Base-by-base conservation (phyloP, 2,888 invertebrate genomes). In the Neocrepidodera transversa region DNA sequence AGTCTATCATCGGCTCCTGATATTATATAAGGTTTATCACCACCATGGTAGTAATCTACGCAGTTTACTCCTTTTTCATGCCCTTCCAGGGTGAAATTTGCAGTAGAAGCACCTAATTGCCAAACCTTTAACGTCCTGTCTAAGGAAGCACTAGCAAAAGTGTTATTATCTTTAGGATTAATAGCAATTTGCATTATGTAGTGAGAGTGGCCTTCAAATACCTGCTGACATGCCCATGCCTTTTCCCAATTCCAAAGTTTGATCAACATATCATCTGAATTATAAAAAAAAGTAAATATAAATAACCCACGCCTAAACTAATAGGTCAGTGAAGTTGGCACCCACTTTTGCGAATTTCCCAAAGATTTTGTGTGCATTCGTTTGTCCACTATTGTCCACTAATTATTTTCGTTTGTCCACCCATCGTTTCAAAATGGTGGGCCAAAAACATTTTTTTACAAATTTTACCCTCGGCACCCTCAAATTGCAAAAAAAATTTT, bases 191-290 rank as follows among this genome's bases (percentile, higher is more conserved):
- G 98, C 99, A 99, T 99, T 1, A 99, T 97, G 76, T 99, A 99
- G 80, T 99, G 99, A 0, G 96, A 94, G 82, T 99, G 99, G 0
- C 98, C 98, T 77, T 99, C 99, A 77, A 99, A 99, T 10, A 97
- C 93, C 78, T 99, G 97, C 76, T 98, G 97, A 73, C 97, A 95
- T 0, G 92, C 86, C 98, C 98, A 99, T 73, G 93, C 87, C 77
- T 97, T 97, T 53, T 99, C 99, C 99, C 99, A 99, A 79, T 99
- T 99, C 99, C 99, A 99, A 59, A 99, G 80, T 79, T 99, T 99
- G 64, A 99, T 96, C 54, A 95, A 82, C 91, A 99, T 93, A 76
- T 99, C 99, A 85, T 99, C 98, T 94, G 79, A 18, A 4, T 11
- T 11, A 23, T n/a, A 30, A 30, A 20, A 26, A 38, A 38, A 1